A percentile compares a stretch with the other conserved stretches of the same genome.
Evolutionary conservation across 2,888 invertebrate genomes (phyloP).

Genomic region (Lepidonotus clava): DNA sequence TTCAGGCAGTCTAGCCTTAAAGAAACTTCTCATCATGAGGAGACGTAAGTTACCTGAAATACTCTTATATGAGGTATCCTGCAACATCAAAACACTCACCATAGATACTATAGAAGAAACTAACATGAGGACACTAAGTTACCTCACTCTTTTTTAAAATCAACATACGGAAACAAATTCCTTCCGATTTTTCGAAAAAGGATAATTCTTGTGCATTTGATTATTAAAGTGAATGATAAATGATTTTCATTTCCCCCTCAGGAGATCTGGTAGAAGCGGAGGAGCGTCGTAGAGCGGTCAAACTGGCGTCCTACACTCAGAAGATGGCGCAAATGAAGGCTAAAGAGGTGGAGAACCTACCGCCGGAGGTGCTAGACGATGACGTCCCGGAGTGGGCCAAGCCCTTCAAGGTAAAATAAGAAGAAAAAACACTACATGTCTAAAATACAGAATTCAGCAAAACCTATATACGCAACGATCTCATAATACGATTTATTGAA

Average conservation of each 20-base stretch:
- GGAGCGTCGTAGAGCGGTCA: neutral
- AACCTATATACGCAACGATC: too few relatives aligned
- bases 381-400: constrained; percentile 6
- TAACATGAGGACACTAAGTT: too few relatives aligned
- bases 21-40: constrained; percentile 27
- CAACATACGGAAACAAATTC: neutral
- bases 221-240: too few relatives aligned
- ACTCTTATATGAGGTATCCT: too few relatives aligned
- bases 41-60: constrained; percentile 12
- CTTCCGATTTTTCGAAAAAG: too few relatives aligned
- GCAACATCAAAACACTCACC: too few relatives aligned
- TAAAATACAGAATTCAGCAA: too few relatives aligned
- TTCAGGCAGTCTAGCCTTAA: constrained; percentile 34
- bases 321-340: neutral
- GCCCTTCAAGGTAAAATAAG: constrained; percentile 33
- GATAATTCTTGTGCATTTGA: too few relatives aligned
- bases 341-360: neutral
- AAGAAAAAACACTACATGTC: too few relatives aligned
- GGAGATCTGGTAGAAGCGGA: constrained; percentile 13
- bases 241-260: neutral
- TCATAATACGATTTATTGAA: too few relatives aligned
- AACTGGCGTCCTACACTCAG: neutral
- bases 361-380: constrained; percentile 25
- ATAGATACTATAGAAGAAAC: too few relatives aligned
- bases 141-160: too few relatives aligned